phyloP scores from a whole-genome alignment of 2,797 vertebrate species.

The Chiloscyllium punctatum region DNA sequence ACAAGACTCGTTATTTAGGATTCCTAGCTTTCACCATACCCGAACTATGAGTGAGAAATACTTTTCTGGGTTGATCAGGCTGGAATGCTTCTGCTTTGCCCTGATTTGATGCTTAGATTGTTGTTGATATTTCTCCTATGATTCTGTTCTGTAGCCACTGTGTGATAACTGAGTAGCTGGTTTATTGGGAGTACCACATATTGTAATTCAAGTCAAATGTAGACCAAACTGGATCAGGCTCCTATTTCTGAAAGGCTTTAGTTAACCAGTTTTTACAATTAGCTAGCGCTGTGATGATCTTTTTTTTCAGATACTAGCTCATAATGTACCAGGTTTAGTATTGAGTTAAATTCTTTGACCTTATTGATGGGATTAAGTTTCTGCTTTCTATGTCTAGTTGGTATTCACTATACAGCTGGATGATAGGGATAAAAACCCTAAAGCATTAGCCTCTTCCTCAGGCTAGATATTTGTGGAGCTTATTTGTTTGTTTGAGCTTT shows the following conservation, averaged over 20 bases:
- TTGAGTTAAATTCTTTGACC: not conserved
- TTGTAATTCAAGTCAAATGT: not conserved
- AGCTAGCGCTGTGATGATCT: not conserved
- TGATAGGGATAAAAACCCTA: not conserved
- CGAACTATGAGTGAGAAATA: not conserved
- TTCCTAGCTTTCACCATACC: not conserved
- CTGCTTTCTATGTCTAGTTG: not conserved
- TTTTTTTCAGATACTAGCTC: not conserved
- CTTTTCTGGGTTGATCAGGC: not conserved
- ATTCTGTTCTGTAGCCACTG: not conserved
- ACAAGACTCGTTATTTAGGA: not conserved
- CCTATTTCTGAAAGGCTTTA: not conserved
- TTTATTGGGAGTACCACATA: not conserved
- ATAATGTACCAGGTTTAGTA: not conserved
- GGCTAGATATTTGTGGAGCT: not conserved
- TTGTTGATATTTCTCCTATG: not conserved
- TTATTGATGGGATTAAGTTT: not conserved
- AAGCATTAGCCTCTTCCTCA: not conserved
- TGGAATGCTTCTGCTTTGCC: not conserved
- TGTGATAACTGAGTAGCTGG: not conserved
- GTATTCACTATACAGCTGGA: not conserved
- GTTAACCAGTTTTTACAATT: not conserved
- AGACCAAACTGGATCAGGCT: not conserved
- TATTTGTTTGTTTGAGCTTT: not conserved
- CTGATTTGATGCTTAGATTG: not conserved